phyloP scores from a whole-genome alignment of 92 coral and sea anemone species.

The Ricordea florida region DNA sequence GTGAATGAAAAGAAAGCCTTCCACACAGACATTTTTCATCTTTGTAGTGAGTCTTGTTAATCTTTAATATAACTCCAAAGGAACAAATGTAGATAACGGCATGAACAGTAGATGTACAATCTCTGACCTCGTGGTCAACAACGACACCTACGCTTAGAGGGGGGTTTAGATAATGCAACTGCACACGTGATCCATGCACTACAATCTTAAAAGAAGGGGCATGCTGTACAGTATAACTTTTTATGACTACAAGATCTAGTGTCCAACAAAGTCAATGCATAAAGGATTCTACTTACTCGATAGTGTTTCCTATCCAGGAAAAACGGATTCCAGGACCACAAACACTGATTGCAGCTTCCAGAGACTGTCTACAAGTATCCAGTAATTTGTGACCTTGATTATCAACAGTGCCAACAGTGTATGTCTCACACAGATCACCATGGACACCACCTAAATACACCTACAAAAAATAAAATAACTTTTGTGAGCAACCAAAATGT shows the following conservation, averaged over 20 bases:
- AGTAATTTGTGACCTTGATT: constrained; percentile 67
- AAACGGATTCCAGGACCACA: constrained; percentile 85
- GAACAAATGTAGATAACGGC: too few species aligned
- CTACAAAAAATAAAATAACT: constrained; percentile 24
- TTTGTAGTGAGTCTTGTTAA: too few species aligned
- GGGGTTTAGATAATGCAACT: too few species aligned
- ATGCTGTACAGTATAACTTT: too few species aligned
- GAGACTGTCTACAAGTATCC: constrained; percentile 62
- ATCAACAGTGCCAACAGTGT: constrained; percentile 78
- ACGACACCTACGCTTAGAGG: too few species aligned
- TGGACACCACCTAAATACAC: constrained; percentile 84
- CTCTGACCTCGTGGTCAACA: too few species aligned
- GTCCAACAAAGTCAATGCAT: neutral
- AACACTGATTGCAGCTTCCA: constrained; percentile 76
- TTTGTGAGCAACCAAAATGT: neutral
- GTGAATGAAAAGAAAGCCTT: too few species aligned
- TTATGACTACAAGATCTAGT: too few species aligned
- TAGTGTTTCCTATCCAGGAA: constrained; percentile 91
- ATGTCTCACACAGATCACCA: constrained; percentile 97
- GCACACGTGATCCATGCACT: neutral
- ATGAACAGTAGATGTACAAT: too few species aligned
- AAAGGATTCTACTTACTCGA: constrained; percentile 48
- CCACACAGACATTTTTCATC: too few species aligned
- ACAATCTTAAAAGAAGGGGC: neutral
- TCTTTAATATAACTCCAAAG: too few species aligned